Conservation (phyloP, 2,113 vertebrate species). For the Microcebus ravelobensis region DNA sequence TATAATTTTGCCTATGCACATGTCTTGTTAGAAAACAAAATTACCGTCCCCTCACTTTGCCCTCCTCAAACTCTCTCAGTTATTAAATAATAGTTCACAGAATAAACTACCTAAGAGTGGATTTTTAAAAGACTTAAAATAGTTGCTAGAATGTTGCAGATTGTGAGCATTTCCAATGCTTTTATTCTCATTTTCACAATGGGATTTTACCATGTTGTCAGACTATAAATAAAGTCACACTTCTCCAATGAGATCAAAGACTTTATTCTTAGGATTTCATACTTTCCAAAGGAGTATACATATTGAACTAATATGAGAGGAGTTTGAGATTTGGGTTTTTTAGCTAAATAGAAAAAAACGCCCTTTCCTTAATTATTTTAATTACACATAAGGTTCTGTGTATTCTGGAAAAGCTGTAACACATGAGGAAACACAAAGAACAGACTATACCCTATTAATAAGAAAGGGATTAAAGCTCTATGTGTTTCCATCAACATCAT, state of each 20-base stretch:
- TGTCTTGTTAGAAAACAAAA: neutral
- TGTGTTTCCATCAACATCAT: neutral
- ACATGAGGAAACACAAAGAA: neutral
- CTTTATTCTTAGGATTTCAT: constrained; percentile 27
- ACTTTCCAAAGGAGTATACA: constrained; percentile 1
- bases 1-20: neutral
- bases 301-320: neutral
- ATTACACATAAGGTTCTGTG: neutral
- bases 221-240: neutral
- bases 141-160: neutral
- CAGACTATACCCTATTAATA: neutral
- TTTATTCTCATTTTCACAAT: neutral
- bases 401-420: neutral
- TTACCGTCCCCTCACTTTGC: neutral
- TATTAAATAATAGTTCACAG: neutral
- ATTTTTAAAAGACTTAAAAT: constrained; percentile 1
- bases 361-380: neutral
- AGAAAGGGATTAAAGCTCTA: neutral
- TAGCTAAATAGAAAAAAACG: neutral
- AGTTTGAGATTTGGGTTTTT: neutral
- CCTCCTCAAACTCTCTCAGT: neutral
- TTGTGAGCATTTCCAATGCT: neutral
- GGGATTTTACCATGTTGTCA: neutral
- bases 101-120: neutral
- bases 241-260: constrained; percentile 31